A percentile compares a stretch with the other conserved stretches of the same genome.
Conservation (phyloP, 2,888 invertebrate species). For the Nomada goodeniana region DNA sequence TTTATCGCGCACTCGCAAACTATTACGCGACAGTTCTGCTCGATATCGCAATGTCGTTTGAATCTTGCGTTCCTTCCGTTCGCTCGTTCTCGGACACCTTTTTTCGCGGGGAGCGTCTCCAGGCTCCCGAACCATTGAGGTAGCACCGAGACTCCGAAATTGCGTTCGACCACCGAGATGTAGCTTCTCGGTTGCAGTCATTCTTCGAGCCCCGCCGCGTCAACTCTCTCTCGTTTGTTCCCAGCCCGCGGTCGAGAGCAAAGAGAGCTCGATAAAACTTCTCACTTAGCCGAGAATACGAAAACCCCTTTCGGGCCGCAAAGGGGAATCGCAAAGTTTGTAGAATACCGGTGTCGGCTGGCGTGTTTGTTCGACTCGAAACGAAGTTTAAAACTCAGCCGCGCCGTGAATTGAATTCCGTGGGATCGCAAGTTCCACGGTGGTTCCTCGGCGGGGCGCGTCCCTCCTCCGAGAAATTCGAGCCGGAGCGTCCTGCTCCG, state of each 20-base stretch:
- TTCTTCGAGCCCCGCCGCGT: slow-evolving; percentile 57
- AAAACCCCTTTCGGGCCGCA: slow-evolving; percentile 64
- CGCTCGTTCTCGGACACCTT: neutral
- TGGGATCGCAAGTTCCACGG: slow-evolving; percentile 22
- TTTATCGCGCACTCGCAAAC: neutral
- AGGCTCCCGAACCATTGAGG: too few relatives aligned
- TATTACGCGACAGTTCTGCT: slow-evolving; percentile 4
- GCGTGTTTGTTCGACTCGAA: slow-evolving; percentile 61
- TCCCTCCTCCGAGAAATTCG: neutral
- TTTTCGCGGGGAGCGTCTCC: too few relatives aligned
- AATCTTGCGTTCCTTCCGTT: neutral
- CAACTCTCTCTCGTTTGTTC: slow-evolving; percentile 41
- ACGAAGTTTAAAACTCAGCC: slow-evolving; percentile 72
- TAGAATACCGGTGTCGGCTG: slow-evolving; percentile 16
- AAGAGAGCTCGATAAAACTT: slow-evolving; percentile 70
- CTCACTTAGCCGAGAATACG: slow-evolving; percentile 65
- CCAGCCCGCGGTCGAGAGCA: slow-evolving; percentile 31
- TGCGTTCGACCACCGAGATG: too few relatives aligned
- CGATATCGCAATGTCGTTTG: neutral
- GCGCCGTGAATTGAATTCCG: slow-evolving; percentile 44
- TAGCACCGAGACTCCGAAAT: too few relatives aligned
- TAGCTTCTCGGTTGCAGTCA: slow-evolving; percentile 45
- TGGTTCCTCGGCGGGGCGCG: neutral
- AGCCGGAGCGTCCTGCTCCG: neutral
- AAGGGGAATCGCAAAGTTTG: slow-evolving; percentile 67